Evolutionary conservation across 2,797 vertebrate species (phyloP).

Genomic region (Knipowitschia caucasica): DNA sequence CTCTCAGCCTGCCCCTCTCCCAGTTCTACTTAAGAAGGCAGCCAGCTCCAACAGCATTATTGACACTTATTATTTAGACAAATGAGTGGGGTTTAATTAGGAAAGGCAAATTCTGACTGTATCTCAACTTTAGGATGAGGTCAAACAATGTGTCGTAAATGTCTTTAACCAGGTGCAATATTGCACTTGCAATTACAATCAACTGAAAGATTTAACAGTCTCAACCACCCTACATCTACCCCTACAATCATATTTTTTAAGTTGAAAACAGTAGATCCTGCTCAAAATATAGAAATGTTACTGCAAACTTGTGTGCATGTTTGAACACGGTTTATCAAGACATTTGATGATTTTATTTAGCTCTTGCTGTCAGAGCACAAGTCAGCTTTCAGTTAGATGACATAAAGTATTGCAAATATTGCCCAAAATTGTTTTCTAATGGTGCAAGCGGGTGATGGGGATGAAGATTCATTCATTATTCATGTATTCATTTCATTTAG

Average conservation of each 20-base stretch:
- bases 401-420: background rate
- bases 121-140: constrained; percentile 55
- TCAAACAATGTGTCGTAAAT: background rate
- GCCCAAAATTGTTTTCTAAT: constrained; percentile 3
- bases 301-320: background rate
- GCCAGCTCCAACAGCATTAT: constrained; percentile 76
- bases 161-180: constrained; percentile 13
- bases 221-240: no score
- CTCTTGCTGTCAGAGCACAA: background rate
- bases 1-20: constrained; percentile 73
- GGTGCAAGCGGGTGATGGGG: constrained; percentile 32
- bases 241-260: background rate
- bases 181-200: no score
- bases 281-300: background rate
- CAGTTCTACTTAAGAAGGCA: constrained; percentile 77
- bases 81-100: constrained; percentile 77
- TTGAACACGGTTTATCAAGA: background rate
- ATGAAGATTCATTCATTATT: constrained; percentile 56
- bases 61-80: constrained; percentile 81
- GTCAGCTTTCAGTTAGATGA: no score
- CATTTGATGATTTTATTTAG: background rate
- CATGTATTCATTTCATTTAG: constrained; percentile 51
- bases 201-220: no score
- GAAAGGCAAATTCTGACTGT: constrained; percentile 70
- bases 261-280: background rate